These are phyloP conservation scores for Enteromius viviparus DNA, from an alignment of 2,797 vertebrate species.

Conservation along the genomic window DNA sequence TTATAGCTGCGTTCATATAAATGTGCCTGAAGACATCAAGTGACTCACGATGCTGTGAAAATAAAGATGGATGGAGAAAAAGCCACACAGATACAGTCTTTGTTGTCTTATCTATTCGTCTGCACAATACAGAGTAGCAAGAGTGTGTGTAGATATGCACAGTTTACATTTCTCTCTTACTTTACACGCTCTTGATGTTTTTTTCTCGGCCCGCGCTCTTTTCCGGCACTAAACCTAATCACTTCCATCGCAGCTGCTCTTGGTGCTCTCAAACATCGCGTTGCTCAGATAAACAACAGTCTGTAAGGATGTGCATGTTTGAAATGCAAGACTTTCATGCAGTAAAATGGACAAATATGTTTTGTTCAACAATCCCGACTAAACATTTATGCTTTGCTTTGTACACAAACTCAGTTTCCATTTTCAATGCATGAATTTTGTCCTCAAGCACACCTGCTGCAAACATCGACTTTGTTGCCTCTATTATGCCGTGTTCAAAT, in stretches of 20 bases:
- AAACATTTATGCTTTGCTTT: constrained; percentile 28
- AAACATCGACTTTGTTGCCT: constrained; percentile 20
- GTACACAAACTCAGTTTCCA: constrained; percentile 9
- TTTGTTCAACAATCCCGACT: neutral
- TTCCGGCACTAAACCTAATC: constrained; percentile 55
- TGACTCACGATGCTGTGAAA: constrained; percentile 35
- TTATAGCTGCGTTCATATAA: constrained; percentile 7
- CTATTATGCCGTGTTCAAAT: constrained; percentile 24
- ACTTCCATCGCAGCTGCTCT: constrained; percentile 54
- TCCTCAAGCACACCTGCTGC: constrained; percentile 39
- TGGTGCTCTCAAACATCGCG: constrained; percentile 12
- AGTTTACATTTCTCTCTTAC: constrained; percentile 52
- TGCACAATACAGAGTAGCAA: constrained; percentile 26
- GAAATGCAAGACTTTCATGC: neutral
- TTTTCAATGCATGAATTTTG: neutral
- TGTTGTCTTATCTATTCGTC: constrained; percentile 43
- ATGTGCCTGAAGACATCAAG: constrained; percentile 28
- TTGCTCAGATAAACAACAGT: constrained; percentile 18
- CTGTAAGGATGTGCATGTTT: constrained; percentile 24
- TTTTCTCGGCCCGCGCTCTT: constrained; percentile 51
- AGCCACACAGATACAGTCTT: constrained; percentile 50
- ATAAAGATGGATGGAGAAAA: constrained; percentile 5
- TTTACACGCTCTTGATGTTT: constrained; percentile 39
- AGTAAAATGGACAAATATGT: constrained; percentile 7
- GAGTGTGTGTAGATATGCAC: constrained; percentile 31